Conservation (phyloP, 2,888 invertebrate genomes). For the Drosophila pegasa region DNA sequence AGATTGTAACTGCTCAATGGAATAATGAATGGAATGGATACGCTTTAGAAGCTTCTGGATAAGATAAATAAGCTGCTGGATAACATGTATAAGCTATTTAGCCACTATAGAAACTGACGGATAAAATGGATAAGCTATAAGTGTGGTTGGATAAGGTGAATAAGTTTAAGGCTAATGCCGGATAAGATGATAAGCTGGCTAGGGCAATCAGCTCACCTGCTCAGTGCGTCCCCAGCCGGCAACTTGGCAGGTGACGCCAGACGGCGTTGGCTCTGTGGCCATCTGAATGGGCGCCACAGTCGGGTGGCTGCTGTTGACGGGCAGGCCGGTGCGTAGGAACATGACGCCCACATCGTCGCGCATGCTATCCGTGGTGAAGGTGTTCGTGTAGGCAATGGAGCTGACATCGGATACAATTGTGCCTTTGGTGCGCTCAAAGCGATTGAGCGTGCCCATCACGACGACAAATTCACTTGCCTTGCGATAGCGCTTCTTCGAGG, state of each 20-base stretch:
- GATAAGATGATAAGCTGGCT: too few species aligned
- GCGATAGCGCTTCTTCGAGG: slow-evolving; percentile 73
- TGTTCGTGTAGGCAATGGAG: slow-evolving; percentile 74
- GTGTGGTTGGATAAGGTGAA: background rate
- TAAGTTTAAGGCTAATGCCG: too few species aligned
- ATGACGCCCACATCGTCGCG: slow-evolving; percentile 82
- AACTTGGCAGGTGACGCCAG: slow-evolving; percentile 76
- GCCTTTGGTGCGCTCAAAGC: slow-evolving; percentile 68
- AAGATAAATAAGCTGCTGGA: too few species aligned
- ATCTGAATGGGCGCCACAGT: slow-evolving; percentile 71
- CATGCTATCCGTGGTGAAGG: slow-evolving; percentile 78
- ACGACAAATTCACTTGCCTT: slow-evolving; percentile 78
- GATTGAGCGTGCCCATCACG: slow-evolving; percentile 83
- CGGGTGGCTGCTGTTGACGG: slow-evolving; percentile 62
- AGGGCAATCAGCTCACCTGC: slow-evolving; percentile 50
- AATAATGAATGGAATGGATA: too few species aligned
- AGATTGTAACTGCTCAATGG: background rate
- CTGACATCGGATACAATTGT: slow-evolving; percentile 80
- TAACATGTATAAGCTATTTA: too few species aligned
- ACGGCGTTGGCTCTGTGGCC: slow-evolving; percentile 48
- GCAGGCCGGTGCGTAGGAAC: slow-evolving; percentile 70
- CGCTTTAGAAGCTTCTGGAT: too few species aligned
- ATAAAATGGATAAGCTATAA: too few species aligned
- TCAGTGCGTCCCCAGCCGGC: slow-evolving; percentile 83
- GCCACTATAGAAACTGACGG: too few species aligned